Evolutionary conservation across 2,888 invertebrate genomes (phyloP).

Genomic region (Ditula angustiorana): DNA sequence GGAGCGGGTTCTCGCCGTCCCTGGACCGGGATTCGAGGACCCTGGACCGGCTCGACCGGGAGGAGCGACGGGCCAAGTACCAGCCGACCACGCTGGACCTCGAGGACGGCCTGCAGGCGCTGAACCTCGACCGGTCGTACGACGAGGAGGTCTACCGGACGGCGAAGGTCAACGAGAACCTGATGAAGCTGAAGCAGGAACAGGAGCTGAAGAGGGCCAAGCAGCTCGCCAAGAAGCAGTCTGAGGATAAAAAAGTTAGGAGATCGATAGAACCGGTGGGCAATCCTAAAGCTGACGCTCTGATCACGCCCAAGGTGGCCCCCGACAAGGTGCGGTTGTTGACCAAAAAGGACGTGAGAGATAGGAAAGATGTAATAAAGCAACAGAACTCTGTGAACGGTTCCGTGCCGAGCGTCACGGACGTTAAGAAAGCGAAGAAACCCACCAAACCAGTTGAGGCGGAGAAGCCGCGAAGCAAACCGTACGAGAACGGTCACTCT

Average conservation of each 20-base stretch:
- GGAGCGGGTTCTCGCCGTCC: slow-evolving; percentile 87
- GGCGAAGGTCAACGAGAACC: slow-evolving; percentile 81
- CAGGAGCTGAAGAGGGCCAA: slow-evolving; percentile 71
- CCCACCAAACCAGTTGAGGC: slow-evolving; percentile 64
- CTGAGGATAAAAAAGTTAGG: slow-evolving; percentile 65
- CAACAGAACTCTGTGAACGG: slow-evolving; percentile 72
- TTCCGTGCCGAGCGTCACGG: slow-evolving; percentile 53
- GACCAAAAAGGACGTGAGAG: slow-evolving; percentile 75
- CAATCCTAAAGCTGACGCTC: slow-evolving; percentile 70
- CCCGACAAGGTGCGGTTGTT: slow-evolving; percentile 75
- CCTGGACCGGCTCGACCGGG: slow-evolving; percentile 74
- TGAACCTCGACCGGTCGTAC: slow-evolving; percentile 78
- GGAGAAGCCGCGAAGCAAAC: slow-evolving; percentile 62
- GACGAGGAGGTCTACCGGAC: slow-evolving; percentile 77
- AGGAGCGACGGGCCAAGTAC: slow-evolving; percentile 74
- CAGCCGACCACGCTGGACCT: slow-evolving; percentile 83
- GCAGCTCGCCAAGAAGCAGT: slow-evolving; percentile 64
- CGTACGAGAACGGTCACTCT: slow-evolving; percentile 69
- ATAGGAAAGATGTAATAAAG: slow-evolving; percentile 71
- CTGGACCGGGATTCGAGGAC: slow-evolving; percentile 77
- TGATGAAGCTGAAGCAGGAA: slow-evolving; percentile 75
- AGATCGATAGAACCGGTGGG: slow-evolving; percentile 71
- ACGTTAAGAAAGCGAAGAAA: slow-evolving; percentile 71
- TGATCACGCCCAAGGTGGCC: slow-evolving; percentile 67
- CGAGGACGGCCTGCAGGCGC: slow-evolving; percentile 84